These are phyloP conservation scores for Euura saliciscinereae DNA, from an alignment of 1,140 invertebrate species.

Conservation along the genomic window DNA sequence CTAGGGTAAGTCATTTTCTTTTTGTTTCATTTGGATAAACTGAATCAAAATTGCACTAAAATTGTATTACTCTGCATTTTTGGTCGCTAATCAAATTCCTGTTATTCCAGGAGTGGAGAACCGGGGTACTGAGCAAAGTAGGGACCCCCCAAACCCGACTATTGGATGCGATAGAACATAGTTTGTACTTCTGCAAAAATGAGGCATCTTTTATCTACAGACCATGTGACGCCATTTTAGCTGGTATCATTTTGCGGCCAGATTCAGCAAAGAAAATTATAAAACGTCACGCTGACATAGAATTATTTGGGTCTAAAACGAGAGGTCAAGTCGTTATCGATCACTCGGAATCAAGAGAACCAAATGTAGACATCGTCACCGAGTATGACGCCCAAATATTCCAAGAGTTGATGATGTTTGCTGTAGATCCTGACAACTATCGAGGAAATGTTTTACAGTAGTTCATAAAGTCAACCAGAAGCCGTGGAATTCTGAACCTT, in stretches of 20 bases:
- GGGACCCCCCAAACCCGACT: slow-evolving; percentile 55
- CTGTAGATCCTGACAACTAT: slow-evolving; percentile 32
- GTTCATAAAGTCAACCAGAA: not conserved
- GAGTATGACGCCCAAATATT: slow-evolving; percentile 59
- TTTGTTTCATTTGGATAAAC: not conserved
- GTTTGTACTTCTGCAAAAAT: slow-evolving; percentile 40
- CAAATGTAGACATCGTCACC: slow-evolving; percentile 63
- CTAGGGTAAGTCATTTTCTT: slow-evolving; percentile 53
- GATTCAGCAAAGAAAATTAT: slow-evolving; percentile 35
- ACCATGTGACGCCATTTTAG: slow-evolving; percentile 65
- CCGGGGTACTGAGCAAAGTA: slow-evolving; percentile 54
- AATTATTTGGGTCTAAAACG: slow-evolving; percentile 62
- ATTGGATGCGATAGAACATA: slow-evolving; percentile 62
- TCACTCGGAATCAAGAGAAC: slow-evolving; percentile 56
- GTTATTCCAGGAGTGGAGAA: slow-evolving; percentile 63
- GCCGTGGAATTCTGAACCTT: too few relatives aligned
- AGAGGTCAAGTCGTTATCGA: slow-evolving; percentile 68
- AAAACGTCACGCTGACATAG: slow-evolving; percentile 61
- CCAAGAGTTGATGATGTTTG: slow-evolving; percentile 53
- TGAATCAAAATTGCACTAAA: slow-evolving; percentile 2
- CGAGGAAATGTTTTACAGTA: not conserved
- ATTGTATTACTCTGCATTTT: slow-evolving; percentile 10
- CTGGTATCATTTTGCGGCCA: slow-evolving; percentile 60
- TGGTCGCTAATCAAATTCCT: too few relatives aligned
- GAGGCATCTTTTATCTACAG: slow-evolving; percentile 47